These are phyloP conservation scores for Cydia fagiglandana DNA, from an alignment of 1,140 invertebrate genomes.

Conservation along the genomic window DNA sequence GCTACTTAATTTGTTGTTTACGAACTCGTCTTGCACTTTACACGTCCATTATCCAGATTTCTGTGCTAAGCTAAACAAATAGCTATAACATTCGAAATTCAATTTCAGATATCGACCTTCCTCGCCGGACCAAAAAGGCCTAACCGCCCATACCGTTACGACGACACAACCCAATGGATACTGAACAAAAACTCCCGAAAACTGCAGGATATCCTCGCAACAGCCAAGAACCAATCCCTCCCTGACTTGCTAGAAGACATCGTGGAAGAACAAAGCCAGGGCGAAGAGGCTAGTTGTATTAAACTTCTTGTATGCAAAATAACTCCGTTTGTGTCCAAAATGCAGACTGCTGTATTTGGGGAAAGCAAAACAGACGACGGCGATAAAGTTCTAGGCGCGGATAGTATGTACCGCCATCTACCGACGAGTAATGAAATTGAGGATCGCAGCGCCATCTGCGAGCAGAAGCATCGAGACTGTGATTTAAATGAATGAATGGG, in stretches of 20 bases:
- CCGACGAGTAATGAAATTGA: slow-evolving; percentile 83
- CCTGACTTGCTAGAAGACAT: slow-evolving; percentile 82
- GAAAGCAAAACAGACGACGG: slow-evolving; percentile 45
- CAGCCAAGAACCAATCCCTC: slow-evolving; percentile 81
- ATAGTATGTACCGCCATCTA: slow-evolving; percentile 80
- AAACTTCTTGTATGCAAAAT: slow-evolving; percentile 88
- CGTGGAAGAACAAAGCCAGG: slow-evolving; percentile 76
- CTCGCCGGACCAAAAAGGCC: slow-evolving; percentile 57
- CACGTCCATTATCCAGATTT: too few relatives aligned
- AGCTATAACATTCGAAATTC: not conserved
- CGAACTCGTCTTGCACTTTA: too few relatives aligned
- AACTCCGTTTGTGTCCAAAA: slow-evolving; percentile 85
- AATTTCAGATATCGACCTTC: slow-evolving; percentile 78
- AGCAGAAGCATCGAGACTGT: slow-evolving; percentile 81
- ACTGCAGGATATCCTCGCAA: slow-evolving; percentile 79
- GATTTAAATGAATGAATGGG: slow-evolving; percentile 60
- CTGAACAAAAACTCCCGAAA: slow-evolving; percentile 69
- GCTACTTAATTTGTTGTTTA: too few relatives aligned
- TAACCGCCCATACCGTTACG: slow-evolving; percentile 48
- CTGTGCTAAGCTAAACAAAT: not conserved
- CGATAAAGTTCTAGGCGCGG: slow-evolving; percentile 51
- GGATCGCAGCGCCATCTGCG: slow-evolving; percentile 82
- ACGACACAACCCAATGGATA: slow-evolving; percentile 61
- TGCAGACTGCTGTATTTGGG: slow-evolving; percentile 83
- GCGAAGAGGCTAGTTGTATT: slow-evolving; percentile 84